Conservation (phyloP, 1,140 invertebrate genomes). For the Drosophila pectinifera region DNA sequence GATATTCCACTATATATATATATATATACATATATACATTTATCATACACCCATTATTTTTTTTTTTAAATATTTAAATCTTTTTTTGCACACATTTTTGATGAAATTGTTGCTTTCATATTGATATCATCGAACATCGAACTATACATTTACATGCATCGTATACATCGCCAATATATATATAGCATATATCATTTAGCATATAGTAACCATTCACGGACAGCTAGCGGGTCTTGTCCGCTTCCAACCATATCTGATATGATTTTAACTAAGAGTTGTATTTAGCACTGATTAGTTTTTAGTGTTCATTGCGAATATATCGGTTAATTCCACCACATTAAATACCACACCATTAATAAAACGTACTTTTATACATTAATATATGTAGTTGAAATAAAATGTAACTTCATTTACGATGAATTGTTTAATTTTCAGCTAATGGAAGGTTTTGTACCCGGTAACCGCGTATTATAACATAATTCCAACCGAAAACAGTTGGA, state of each 20-base stretch:
- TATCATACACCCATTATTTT: constrained; percentile 32
- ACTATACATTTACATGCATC: constrained; percentile 39
- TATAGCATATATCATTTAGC: constrained; percentile 3
- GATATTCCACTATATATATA: constrained; percentile 44
- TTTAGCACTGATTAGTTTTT: constrained; percentile 81
- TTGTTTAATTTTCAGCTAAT: constrained; percentile 15
- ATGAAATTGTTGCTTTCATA: constrained; percentile 78
- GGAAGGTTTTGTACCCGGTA: too few species aligned
- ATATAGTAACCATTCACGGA: constrained; percentile 35
- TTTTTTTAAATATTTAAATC: constrained; percentile 29
- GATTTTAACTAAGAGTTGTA: constrained; percentile 70
- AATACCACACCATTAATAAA: constrained; percentile 41
- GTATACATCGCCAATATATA: constrained; percentile 38
- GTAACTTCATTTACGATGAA: too few species aligned
- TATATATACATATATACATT: constrained; percentile 34
- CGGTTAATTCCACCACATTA: constrained; percentile 29
- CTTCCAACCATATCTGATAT: constrained; percentile 42
- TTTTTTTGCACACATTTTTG: constrained; percentile 58
- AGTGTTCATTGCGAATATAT: constrained; percentile 49
- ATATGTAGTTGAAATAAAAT: constrained; percentile 54
- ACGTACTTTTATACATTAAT: constrained; percentile 17
- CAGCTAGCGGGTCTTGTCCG: constrained; percentile 54
- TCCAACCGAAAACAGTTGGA: too few species aligned
- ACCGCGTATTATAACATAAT: too few species aligned
- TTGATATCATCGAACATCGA: constrained; percentile 76